Evolutionary conservation across 1,140 invertebrate genomes (phyloP).

Genomic region (Drosophila leontia): DNA sequence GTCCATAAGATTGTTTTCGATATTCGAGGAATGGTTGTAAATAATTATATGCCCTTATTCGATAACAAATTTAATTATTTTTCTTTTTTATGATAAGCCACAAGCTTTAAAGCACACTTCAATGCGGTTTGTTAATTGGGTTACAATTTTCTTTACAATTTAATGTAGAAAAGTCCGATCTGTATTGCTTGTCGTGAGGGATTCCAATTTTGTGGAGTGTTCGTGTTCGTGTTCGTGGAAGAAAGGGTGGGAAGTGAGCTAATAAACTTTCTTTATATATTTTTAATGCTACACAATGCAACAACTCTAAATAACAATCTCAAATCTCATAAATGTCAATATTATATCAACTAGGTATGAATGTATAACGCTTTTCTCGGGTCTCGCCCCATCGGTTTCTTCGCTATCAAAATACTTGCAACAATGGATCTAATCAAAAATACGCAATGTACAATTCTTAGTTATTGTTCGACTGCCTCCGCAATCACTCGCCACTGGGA

Average conservation of each 20-base stretch:
- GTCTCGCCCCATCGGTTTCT: conserved; percentile 16
- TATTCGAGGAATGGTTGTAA: conserved; percentile 53
- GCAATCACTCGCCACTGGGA: conserved; percentile 36
- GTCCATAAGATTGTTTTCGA: conserved; percentile 37
- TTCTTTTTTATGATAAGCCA: conserved; percentile 62
- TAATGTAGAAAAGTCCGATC: conserved; percentile 46
- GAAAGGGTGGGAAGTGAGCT: conserved; percentile 42
- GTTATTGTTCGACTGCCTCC: conserved; percentile 63
- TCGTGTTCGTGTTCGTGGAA: conserved; percentile 13
- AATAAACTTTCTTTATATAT: conserved; percentile 66
- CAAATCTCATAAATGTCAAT: conserved; percentile 55
- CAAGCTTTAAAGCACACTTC: conserved; percentile 80
- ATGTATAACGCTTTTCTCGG: conserved; percentile 51
- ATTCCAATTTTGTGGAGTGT: conserved; percentile 22
- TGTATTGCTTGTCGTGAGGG: conserved; percentile 44
- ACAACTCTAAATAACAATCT: conserved; percentile 81
- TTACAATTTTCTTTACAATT: conserved; percentile 23
- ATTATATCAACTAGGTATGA: conserved; percentile 48
- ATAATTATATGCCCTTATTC: conserved; percentile 50
- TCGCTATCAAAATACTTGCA: conserved; percentile 71
- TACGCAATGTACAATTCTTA: conserved; percentile 62
- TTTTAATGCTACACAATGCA: conserved; percentile 72
- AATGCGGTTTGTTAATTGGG: conserved; percentile 51
- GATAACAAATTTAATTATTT: conserved; percentile 60
- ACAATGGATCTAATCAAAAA: conserved; percentile 73